These are phyloP conservation scores for Ormyrus rosae DNA, from an alignment of 2,888 invertebrate species.

Conservation along the genomic window DNA sequence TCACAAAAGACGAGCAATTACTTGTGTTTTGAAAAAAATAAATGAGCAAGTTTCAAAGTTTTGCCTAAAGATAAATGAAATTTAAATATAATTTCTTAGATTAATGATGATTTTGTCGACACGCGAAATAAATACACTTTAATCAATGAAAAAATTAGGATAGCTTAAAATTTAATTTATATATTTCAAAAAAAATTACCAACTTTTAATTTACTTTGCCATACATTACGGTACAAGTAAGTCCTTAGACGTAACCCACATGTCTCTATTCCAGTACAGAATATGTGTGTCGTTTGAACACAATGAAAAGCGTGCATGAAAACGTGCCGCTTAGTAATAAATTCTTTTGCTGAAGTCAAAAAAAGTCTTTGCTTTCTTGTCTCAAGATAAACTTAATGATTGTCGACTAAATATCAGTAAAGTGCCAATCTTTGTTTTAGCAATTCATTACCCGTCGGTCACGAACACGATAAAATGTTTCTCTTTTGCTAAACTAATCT, in stretches of 20 bases:
- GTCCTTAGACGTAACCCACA: too few relatives aligned
- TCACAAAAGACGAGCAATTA: too few relatives aligned
- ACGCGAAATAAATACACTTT: too few relatives aligned
- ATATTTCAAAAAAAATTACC: background rate
- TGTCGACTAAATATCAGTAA: slow-evolving; percentile 37
- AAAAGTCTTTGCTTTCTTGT: slow-evolving; percentile 26
- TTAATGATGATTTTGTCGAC: too few relatives aligned
- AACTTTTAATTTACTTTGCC: too few relatives aligned
- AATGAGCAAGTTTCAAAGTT: too few relatives aligned
- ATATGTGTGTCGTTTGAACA: slow-evolving; percentile 20
- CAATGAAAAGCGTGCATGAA: slow-evolving; percentile 17
- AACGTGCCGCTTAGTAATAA: slow-evolving; percentile 41
- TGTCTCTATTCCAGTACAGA: too few relatives aligned
- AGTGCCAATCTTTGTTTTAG: slow-evolving; percentile 48
- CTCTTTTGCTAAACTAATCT: slow-evolving; percentile 32
- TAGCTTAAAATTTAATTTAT: background rate
- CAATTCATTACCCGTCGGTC: slow-evolving; percentile 33
- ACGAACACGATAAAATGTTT: slow-evolving; percentile 54
- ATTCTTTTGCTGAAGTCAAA: slow-evolving; percentile 35
- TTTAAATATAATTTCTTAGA: too few relatives aligned
- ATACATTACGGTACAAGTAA: too few relatives aligned
- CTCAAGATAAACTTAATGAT: slow-evolving; percentile 44
- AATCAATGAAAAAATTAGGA: too few relatives aligned
- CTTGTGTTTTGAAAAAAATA: too few relatives aligned
- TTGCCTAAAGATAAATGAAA: too few relatives aligned